Evolutionary conservation across 2,797 vertebrate genomes (phyloP).

Genomic region (Pelochelys cantorii): DNA sequence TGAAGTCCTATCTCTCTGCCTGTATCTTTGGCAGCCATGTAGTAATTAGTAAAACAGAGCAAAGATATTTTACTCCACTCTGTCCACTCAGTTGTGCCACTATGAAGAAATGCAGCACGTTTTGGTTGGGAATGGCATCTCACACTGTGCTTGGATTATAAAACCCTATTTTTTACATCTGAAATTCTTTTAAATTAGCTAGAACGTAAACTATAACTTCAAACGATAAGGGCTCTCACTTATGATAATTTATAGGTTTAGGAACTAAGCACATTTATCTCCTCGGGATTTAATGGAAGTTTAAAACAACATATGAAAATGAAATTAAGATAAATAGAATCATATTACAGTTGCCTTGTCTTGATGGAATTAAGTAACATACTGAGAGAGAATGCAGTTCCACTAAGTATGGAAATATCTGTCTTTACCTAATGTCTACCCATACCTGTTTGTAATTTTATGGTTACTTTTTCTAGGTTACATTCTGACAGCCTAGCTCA

Average conservation of each 20-base stretch:
- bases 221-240: neutral
- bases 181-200: slow-evolving; percentile 67
- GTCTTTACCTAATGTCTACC: neutral
- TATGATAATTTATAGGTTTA: slow-evolving; percentile 57
- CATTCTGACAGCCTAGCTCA: neutral
- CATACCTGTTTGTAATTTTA: neutral
- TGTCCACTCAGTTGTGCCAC: slow-evolving; percentile 2
- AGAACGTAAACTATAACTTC: slow-evolving; percentile 49
- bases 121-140: slow-evolving; percentile 55
- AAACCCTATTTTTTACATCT: slow-evolving; percentile 55
- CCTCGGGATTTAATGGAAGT: slow-evolving; percentile 57
- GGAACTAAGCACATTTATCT: slow-evolving; percentile 52
- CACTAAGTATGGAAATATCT: neutral
- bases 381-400: slow-evolving; percentile 13
- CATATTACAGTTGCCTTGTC: neutral
- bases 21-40: slow-evolving; percentile 67
- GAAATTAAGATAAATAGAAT: slow-evolving; percentile 64
- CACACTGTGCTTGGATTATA: slow-evolving; percentile 50
- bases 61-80: slow-evolving; percentile 65
- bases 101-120: slow-evolving; percentile 43
- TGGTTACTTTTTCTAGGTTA: neutral
- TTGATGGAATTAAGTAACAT: slow-evolving; percentile 33
- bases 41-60: slow-evolving; percentile 73
- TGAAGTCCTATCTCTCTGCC: slow-evolving; percentile 62
- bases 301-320: slow-evolving; percentile 68